Evolutionary conservation across 2,113 vertebrate species (phyloP).

Genomic region (Suricata suricatta): DNA sequence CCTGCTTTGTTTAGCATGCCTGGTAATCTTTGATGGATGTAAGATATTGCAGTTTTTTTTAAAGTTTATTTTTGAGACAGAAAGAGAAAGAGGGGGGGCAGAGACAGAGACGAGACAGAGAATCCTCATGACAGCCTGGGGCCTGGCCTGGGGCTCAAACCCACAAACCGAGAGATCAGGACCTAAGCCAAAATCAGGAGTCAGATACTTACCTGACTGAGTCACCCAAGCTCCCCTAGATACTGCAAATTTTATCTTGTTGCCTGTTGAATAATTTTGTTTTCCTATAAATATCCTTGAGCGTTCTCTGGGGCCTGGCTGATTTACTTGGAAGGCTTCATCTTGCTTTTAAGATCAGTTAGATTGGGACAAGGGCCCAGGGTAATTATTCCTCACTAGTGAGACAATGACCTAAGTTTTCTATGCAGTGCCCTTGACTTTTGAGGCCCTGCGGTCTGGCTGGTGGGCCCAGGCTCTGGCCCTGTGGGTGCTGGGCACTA

Average conservation of each 20-base stretch:
- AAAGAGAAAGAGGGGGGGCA: no score
- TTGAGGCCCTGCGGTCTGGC: not conserved
- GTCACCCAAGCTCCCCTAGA: not conserved
- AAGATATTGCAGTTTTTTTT: conserved; percentile 2
- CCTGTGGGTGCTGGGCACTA: not conserved
- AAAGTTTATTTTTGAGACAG: no score
- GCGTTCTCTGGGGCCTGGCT: not conserved
- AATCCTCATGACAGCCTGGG: no score
- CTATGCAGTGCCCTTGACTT: not conserved
- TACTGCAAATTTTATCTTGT: not conserved
- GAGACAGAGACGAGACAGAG: no score
- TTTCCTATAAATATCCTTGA: conserved; percentile 20
- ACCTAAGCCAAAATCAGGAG: no score
- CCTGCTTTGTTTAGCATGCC: not conserved
- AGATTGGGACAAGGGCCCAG: not conserved
- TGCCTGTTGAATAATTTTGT: not conserved
- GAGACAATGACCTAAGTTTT: not conserved
- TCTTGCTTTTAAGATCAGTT: conserved; percentile 28
- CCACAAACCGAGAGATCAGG: no score
- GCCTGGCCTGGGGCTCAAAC: no score
- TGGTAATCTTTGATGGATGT: conserved; percentile 1
- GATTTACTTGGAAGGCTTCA: conserved; percentile 9
- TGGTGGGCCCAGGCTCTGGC: not conserved
- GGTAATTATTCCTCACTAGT: not conserved
- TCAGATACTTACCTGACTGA: no score